Conservation (phyloP, 2,113 vertebrate genomes). For the Azemiops feae region DNA sequence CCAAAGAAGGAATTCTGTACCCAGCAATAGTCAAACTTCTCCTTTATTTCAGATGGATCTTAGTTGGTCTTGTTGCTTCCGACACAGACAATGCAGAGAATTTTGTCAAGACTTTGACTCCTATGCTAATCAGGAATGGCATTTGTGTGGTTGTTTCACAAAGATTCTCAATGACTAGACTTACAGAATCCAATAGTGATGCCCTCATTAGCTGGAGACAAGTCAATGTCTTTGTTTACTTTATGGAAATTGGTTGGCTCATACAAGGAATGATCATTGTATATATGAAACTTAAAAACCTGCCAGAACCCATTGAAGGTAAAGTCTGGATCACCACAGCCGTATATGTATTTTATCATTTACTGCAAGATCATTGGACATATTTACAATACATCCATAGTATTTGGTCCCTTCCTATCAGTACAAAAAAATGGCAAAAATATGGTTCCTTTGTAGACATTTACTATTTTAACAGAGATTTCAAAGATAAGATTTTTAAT, state of each 20-base stretch:
- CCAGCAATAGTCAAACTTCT: too few species aligned
- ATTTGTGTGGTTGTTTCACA: background rate
- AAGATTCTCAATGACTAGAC: background rate
- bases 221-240: background rate
- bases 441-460: background rate
- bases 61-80: too few species aligned
- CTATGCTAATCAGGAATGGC: background rate
- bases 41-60: too few species aligned
- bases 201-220: background rate
- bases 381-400: background rate
- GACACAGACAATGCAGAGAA: too few species aligned
- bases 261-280: background rate
- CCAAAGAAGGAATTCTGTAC: too few species aligned
- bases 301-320: background rate
- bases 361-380: too few species aligned
- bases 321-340: background rate
- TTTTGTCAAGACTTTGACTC: background rate
- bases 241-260: background rate
- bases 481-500: too few species aligned
- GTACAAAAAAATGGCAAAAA: background rate
- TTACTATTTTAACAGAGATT: too few species aligned
- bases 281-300: fast-evolving
- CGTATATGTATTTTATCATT: background rate
- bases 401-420: background rate
- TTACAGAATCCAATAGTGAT: too few species aligned